Conservation (phyloP, 2,888 invertebrate genomes). For the Tipula vernalis region DNA sequence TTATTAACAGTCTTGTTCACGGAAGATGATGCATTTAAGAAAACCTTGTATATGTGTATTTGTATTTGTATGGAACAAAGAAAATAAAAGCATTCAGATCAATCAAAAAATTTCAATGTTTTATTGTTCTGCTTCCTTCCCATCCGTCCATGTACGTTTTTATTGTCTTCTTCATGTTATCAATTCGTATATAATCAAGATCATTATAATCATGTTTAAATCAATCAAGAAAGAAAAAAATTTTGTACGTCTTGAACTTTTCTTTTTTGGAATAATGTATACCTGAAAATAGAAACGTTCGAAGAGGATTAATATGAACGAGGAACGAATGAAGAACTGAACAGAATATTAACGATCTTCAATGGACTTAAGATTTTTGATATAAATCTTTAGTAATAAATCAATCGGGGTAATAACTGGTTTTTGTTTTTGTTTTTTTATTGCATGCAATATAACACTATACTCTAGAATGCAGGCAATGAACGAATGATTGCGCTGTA, state of each 20-base stretch:
- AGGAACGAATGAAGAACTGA: not conserved
- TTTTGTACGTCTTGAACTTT: not conserved
- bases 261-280: not conserved
- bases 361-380: not conserved
- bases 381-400: not conserved
- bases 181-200: not conserved
- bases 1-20: not conserved
- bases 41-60: not conserved
- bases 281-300: not conserved
- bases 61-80: not conserved
- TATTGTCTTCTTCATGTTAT: not conserved
- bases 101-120: not conserved
- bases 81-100: not conserved
- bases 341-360: not conserved
- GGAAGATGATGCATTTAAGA: not conserved
- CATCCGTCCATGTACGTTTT: too few relatives aligned
- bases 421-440: not conserved
- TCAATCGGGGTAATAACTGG: not conserved
- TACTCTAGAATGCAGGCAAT: too few relatives aligned
- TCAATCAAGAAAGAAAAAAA: not conserved
- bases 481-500: too few relatives aligned
- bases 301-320: not conserved
- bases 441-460: not conserved
- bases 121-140: not conserved
- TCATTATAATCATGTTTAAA: not conserved